Conservation (phyloP, 2,888 invertebrate genomes). For the Eristalis pertinax region DNA sequence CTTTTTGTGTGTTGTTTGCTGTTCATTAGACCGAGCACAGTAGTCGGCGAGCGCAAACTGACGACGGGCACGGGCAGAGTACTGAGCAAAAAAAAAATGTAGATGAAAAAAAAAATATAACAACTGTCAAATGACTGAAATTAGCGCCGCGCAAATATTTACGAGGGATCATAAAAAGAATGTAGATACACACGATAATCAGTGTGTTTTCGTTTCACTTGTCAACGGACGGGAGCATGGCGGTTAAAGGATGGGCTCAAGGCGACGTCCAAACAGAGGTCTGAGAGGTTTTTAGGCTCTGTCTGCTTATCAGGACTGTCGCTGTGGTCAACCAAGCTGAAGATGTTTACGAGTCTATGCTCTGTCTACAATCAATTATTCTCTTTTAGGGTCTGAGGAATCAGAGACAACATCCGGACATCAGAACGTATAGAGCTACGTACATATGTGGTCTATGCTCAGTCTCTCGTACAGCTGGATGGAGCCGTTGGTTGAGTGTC, state of each 20-base stretch:
- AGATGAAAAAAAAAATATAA: constrained; percentile 1
- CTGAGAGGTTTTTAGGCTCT: background rate
- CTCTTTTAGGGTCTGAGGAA: too few relatives aligned
- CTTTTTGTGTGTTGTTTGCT: constrained; percentile 46
- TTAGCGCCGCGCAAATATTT: constrained; percentile 62
- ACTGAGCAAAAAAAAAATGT: background rate
- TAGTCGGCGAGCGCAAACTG: constrained; percentile 14
- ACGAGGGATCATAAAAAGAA: constrained; percentile 43
- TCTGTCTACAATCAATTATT: too few relatives aligned
- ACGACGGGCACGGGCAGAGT: too few relatives aligned
- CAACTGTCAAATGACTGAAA: constrained; percentile 65
- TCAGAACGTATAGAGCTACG: too few relatives aligned
- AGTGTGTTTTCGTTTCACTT: background rate
- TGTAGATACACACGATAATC: constrained; percentile 18
- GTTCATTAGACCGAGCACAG: constrained; percentile 53
- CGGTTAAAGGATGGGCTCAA: background rate
- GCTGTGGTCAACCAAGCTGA: too few relatives aligned
- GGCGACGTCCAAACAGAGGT: background rate
- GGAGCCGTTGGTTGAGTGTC: too few relatives aligned
- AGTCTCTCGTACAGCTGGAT: too few relatives aligned
- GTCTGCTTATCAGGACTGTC: too few relatives aligned
- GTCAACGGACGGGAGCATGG: background rate
- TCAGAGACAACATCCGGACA: too few relatives aligned
- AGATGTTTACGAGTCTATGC: too few relatives aligned
- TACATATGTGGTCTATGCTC: too few relatives aligned